Base-by-base conservation (phyloP, 2,113 vertebrate species). In the Elanoides forficatus region DNA sequence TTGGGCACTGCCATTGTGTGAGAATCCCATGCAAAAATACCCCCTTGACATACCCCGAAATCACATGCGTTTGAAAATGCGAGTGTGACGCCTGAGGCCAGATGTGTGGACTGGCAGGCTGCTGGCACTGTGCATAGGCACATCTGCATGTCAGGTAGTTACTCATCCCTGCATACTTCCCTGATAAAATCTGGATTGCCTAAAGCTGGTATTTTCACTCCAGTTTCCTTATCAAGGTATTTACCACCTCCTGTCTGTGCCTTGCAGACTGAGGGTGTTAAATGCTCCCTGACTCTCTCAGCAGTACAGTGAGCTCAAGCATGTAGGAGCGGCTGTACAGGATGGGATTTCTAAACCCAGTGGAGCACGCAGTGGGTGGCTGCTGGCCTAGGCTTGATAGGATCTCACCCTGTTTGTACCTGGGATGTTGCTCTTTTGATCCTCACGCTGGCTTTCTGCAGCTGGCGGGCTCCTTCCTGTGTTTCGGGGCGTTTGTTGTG, bases 191-290 rank as follows among this genome's bases (percentile, higher is more conserved):
- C 95, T 97, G 80, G 80, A 95, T 96, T 90, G 96, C 96, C 96
- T 96, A 95, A 96, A 97, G 95, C 96, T 79, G 82, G 88, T 94
- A 88, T 96, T 96, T 97, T 96, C 95, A 90, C 94, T 97, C 88
- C 65, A 93, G 94, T 93, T 95, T 95, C 92, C 97, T 97, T 97
- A 97, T 97, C 97, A 94, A 93, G 86, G 92, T 97, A 95, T 97
- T 95, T 95, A 95, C 96, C 86, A 95, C 88, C 97, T 97, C 72
- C 82, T 78, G 82, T 88, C 92, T 97, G 83, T 92, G 65, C 85
- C 82, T 95, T 88, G 76, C 88, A 97, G 93, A 92, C 82, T 32
- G 21, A 76, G 50, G 34, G 85, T 88, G 79, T 88, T 91, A 81
- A 93, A 86, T 4, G 25, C 68, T 94, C 81, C 59, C 72, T 81